phyloP scores from a whole-genome alignment of 2,888 invertebrate genomes.

The Fabriciana adippe region DNA sequence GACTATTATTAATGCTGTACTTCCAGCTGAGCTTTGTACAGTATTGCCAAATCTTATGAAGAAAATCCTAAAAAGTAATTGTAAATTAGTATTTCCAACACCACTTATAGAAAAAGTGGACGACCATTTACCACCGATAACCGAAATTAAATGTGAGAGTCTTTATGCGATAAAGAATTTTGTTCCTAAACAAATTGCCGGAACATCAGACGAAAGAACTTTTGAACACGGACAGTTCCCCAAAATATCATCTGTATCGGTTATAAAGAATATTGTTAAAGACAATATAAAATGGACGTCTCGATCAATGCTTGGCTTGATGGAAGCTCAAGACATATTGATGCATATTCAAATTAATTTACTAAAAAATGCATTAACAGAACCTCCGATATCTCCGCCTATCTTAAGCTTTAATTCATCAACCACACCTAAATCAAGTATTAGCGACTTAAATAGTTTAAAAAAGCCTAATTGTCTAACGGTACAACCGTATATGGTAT shows the following conservation, averaged over 20 bases:
- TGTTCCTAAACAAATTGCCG: conserved; percentile 11
- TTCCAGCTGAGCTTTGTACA: conserved; percentile 71
- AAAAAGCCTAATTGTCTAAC: not conserved
- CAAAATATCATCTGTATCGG: not conserved
- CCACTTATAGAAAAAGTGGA: conserved; percentile 42
- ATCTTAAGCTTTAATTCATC: not conserved
- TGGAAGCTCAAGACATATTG: conserved; percentile 3
- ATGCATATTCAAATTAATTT: conserved; percentile 9
- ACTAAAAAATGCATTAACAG: not conserved
- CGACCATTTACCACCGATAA: conserved; percentile 34
- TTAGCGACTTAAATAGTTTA: not conserved
- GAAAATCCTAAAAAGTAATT: conserved; percentile 48
- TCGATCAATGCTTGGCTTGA: not conserved
- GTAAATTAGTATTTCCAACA: conserved; percentile 34
- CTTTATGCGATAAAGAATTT: conserved; percentile 10
- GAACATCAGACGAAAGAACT: not conserved
- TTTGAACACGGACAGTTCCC: conserved; percentile 15
- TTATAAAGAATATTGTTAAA: not conserved
- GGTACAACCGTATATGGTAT: not conserved
- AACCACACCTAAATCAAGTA: not conserved
- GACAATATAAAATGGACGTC: not conserved
- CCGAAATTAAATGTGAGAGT: conserved; percentile 21
- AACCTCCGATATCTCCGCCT: not conserved
- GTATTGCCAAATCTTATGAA: conserved; percentile 63
- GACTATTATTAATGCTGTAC: conserved; percentile 59